These are phyloP conservation scores for Crocodylus rhombifer DNA, from an alignment of 2,797 vertebrate genomes.

Conservation along the genomic window DNA sequence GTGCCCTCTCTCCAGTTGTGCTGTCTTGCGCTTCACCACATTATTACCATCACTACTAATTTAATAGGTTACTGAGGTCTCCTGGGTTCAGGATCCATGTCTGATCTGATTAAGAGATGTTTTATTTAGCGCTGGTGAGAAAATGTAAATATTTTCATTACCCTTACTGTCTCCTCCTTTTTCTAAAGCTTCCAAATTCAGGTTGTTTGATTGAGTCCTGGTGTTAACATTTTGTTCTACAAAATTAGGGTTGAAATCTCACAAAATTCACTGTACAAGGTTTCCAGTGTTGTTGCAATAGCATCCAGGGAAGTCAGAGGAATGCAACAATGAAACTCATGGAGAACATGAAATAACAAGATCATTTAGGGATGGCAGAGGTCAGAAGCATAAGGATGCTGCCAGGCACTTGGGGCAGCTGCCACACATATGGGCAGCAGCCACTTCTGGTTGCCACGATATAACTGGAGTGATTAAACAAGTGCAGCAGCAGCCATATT, in stretches of 20 bases:
- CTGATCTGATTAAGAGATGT: not conserved
- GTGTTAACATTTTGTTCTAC: not conserved
- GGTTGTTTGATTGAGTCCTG: too few relatives aligned
- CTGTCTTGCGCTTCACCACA: too few relatives aligned
- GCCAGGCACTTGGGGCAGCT: too few relatives aligned
- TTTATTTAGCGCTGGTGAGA: not conserved
- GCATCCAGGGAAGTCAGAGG: not conserved
- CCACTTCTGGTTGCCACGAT: too few relatives aligned
- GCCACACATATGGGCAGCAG: too few relatives aligned
- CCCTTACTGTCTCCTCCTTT: too few relatives aligned
- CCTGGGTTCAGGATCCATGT: not conserved
- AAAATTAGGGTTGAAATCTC: not conserved
- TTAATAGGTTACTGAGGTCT: not conserved
- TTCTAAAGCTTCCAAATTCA: too few relatives aligned
- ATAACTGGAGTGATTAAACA: too few relatives aligned
- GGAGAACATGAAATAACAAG: not conserved
- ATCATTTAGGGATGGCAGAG: too few relatives aligned
- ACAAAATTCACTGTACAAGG: not conserved
- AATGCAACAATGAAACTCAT: not conserved
- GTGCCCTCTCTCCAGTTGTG: too few relatives aligned
- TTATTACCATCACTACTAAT: not conserved
- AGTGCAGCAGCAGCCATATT: too few relatives aligned
- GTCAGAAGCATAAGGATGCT: too few relatives aligned
- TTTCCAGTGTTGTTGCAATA: not conserved
- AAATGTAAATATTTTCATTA: not conserved